These are phyloP conservation scores for Myzus persicae DNA, from an alignment of 1,140 invertebrate genomes.

Conservation along the genomic window DNA sequence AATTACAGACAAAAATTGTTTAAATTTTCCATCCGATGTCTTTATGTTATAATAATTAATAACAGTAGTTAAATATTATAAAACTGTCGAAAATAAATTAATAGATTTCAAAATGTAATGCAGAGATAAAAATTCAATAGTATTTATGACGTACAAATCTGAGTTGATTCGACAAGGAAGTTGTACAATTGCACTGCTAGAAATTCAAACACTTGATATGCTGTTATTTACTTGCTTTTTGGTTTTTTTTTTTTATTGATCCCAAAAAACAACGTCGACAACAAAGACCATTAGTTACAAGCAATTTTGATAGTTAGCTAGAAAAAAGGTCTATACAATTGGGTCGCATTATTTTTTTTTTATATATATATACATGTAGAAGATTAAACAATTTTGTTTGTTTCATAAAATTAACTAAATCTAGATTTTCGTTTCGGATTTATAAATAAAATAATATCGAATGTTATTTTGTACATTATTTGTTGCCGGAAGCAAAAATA, in stretches of 20 bases:
- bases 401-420: no score
- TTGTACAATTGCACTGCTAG: not conserved
- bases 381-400: no score
- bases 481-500: not conserved
- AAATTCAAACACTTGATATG: not conserved
- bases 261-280: no score
- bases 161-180: not conserved
- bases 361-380: no score
- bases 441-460: not conserved
- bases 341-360: no score
- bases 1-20: not conserved
- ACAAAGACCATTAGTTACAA: no score
- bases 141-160: not conserved
- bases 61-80: not conserved
- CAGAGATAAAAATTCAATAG: not conserved
- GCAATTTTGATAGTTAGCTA: no score
- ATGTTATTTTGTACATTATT: not conserved
- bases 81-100: not conserved
- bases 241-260: no score
- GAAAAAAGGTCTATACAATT: no score
- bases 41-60: not conserved
- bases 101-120: not conserved
- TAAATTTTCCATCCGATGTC: not conserved
- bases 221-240: not conserved
- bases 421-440: no score